Conservation (phyloP, 2,113 vertebrate genomes). For the Syngnathus floridae region DNA sequence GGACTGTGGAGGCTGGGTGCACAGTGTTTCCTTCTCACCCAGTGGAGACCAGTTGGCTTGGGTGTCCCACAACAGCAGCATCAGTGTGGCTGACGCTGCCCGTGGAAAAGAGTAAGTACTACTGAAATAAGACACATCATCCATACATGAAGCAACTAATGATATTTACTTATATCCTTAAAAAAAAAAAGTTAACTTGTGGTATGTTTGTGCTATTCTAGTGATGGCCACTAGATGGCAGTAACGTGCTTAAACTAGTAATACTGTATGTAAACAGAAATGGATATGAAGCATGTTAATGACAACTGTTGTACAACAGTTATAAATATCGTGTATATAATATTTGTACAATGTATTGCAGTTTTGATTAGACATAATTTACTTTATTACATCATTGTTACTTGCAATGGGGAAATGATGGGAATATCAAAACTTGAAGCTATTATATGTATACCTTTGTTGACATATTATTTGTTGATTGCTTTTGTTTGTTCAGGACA, state of each 20-base stretch:
- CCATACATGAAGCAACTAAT: not conserved
- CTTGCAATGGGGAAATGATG: too few species aligned
- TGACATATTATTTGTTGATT: not conserved
- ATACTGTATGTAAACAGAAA: too few species aligned
- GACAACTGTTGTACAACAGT: too few species aligned
- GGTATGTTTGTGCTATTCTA: not conserved
- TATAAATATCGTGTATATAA: too few species aligned
- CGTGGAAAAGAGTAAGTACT: conserved; percentile 71
- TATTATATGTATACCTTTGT: not conserved
- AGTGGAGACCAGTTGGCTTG: conserved; percentile 70
- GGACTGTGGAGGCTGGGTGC: conserved; percentile 78
- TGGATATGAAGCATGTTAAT: too few species aligned
- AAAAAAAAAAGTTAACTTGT: not conserved
- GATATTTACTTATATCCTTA: not conserved
- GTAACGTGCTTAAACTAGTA: not conserved
- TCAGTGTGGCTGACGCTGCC: conserved; percentile 65
- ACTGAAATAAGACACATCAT: not conserved
- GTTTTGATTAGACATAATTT: too few species aligned
- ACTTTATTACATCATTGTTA: too few species aligned
- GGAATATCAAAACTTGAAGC: too few species aligned
- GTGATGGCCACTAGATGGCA: not conserved
- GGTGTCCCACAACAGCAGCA: conserved; percentile 75
- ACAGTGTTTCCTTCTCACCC: conserved; percentile 72
- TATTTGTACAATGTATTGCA: too few species aligned
- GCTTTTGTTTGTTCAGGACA: conserved; percentile 46